phyloP scores from a whole-genome alignment of 2,113 vertebrate species.

The Tetraodon nigroviridis region DNA sequence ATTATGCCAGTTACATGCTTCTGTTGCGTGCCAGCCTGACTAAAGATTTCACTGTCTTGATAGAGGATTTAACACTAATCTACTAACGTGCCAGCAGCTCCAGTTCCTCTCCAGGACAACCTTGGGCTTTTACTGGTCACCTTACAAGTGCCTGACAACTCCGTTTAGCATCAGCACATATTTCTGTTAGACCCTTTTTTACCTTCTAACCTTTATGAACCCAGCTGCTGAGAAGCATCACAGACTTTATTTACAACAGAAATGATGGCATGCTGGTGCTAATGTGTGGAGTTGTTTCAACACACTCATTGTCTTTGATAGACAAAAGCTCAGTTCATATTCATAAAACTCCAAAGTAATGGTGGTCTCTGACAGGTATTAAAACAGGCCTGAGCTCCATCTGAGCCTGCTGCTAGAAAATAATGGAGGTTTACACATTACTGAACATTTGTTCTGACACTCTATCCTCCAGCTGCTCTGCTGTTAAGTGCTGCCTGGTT shows the following conservation, averaged over 20 bases:
- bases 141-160: constrained; percentile 23
- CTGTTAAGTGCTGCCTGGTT: neutral
- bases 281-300: no score
- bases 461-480: neutral
- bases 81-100: constrained; percentile 32
- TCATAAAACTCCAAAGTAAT: no score
- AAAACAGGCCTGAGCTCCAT: no score
- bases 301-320: no score
- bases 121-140: constrained; percentile 7
- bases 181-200: neutral
- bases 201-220: no score
- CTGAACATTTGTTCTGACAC: neutral
- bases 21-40: neutral
- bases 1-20: no score
- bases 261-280: no score
- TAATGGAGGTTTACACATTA: neutral
- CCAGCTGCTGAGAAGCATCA: no score
- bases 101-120: constrained; percentile 36
- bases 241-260: no score
- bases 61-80: constrained; percentile 57
- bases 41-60: constrained; percentile 1
- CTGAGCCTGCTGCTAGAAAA: no score
- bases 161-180: neutral
- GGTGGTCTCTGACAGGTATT: no score
- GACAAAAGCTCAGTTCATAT: no score